Evolutionary conservation across 2,113 vertebrate genomes (phyloP), one percentile per base, ranked within the genome.

Genomic region (Coryphaenoides rupestris): DNA sequence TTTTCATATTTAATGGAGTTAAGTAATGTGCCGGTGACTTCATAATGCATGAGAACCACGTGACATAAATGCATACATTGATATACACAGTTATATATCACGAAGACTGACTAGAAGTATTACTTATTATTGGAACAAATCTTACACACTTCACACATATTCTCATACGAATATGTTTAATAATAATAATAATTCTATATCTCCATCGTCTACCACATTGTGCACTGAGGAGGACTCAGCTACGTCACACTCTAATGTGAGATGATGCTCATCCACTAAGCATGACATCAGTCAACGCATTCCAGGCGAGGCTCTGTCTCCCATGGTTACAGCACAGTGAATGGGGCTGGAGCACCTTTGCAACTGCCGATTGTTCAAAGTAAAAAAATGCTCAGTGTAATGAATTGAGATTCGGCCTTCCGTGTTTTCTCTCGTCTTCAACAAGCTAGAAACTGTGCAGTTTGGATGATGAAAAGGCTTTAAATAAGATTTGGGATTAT

Each of bases 201-300:
- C 5, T 7, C 7, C 9, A 12, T 13, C 2, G 6, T 40, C 33
- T 40, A 40, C 33, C 9, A 1, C 9, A 4, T 10, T 4, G 14
- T 13, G 47, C 47, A 4, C 16, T 58, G 16, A 58, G 52, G 52
- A 53, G n/a, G 17, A 33, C 52, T 5, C 3, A 5, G 24, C 21
- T 57, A 23, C 24, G 16, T 58, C 57, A 58, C 26, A 40, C 57
- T 40, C 26, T 33, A 58, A 40, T 40, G 26, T 13, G n/a, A 28
- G 24, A n/a, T 33, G 57, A 58, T 40, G 24, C 26, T 58, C 24
- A 58, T 58, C 57, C 24, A 33, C 57, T 26, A 19, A 58, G 17
- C 57, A 58, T 58, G 17, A 58, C 57, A 58, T 58, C 17, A 58
- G 23, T 26, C 19, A n/a, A 33, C 19, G 26, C 57, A 57, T 57